Evolutionary conservation across 1,140 invertebrate species (phyloP).

Genomic region (Heliconius himera): DNA sequence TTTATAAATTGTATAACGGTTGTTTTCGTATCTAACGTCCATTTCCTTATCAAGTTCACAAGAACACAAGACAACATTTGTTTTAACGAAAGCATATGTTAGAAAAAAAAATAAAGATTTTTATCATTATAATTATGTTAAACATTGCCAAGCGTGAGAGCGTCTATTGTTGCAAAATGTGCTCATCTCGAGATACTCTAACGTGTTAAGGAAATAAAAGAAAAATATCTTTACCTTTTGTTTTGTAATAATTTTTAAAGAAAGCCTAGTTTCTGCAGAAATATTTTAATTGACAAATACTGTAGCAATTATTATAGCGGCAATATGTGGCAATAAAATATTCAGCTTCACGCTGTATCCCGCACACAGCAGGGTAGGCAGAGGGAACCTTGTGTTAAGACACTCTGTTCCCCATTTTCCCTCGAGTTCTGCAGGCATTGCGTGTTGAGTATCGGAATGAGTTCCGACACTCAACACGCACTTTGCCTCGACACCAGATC

Average conservation of each 20-base stretch:
- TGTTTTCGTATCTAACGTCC: background rate
- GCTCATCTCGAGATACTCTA: background rate
- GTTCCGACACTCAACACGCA: no score
- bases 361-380: no score
- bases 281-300: background rate
- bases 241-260: background rate
- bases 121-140: slow-evolving; percentile 7
- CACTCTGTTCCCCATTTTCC: no score
- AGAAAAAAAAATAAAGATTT: slow-evolving; percentile 10
- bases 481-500: no score
- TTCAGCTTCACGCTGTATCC: no score
- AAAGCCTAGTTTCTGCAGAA: slow-evolving; percentile 2
- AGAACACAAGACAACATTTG: background rate
- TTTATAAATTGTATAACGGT: background rate
- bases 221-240: background rate
- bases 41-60: background rate
- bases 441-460: no score
- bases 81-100: background rate
- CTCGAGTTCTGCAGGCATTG: no score
- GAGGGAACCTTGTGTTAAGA: no score
- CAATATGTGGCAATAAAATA: no score
- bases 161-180: background rate
- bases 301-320: background rate
- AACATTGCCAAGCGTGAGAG: slow-evolving; percentile 5
- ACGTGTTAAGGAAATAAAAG: background rate